Evolutionary conservation across 1,140 invertebrate genomes (phyloP).

Genomic region (Dendroctonus ponderosae): DNA sequence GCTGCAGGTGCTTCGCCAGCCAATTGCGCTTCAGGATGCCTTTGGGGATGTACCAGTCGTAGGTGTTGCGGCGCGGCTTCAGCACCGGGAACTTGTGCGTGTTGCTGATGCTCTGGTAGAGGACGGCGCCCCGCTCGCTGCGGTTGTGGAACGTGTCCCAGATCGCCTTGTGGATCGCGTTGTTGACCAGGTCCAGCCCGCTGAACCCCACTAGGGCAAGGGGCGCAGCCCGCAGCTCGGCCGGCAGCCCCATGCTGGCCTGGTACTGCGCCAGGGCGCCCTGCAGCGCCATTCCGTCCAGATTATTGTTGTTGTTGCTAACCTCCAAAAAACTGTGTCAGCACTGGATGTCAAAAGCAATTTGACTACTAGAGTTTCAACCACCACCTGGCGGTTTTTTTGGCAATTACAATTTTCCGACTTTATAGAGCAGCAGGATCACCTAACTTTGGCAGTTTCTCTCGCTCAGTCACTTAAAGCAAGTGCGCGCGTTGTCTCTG

Average conservation of each 20-base stretch:
- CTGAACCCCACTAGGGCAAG: constrained; percentile 80
- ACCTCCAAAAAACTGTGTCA: no score
- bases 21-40: constrained; percentile 94
- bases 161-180: constrained; percentile 83
- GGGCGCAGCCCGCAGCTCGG: constrained; percentile 51
- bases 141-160: constrained; percentile 89
- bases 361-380: no score
- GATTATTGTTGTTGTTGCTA: no score
- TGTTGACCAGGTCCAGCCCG: constrained; percentile 80
- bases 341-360: no score
- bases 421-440: no score
- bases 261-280: constrained; percentile 48
- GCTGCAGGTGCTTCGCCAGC: constrained; percentile 90
- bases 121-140: constrained; percentile 77
- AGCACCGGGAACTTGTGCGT: constrained; percentile 85
- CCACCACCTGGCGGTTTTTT: no score
- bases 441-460: no score
- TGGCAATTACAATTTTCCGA: no score
- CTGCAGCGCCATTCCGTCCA: no score
- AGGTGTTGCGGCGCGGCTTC: constrained; percentile 87
- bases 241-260: neutral
- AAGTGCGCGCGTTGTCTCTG: no score
- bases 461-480: no score
- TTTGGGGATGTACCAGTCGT: constrained; percentile 95
- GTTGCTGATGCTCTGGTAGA: constrained; percentile 77